Percentiles rank a stretch among this genome's conserved stretches.
Evolutionary conservation across 2,797 vertebrate genomes (phyloP).

Genomic region (Okamejei kenojei): DNA sequence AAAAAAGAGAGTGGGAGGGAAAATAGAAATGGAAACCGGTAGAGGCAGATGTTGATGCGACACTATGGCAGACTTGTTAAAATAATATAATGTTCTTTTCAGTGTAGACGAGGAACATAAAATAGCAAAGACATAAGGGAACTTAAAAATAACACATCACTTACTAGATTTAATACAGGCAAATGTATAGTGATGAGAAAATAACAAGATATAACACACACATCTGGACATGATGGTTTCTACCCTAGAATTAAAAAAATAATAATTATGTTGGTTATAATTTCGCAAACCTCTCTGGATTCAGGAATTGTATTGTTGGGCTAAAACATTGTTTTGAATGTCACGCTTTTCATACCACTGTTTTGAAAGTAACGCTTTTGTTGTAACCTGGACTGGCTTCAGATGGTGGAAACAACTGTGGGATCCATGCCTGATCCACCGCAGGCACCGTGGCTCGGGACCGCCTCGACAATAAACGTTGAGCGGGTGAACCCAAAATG

Average conservation of each 20-base stretch:
- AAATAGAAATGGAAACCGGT: neutral
- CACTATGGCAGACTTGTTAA: neutral
- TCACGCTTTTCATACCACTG: no score
- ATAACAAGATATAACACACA: neutral
- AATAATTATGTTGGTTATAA: neutral
- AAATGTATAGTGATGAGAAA: neutral
- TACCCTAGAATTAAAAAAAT: neutral
- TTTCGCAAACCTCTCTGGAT: neutral
- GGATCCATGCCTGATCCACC: no score
- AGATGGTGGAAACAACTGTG: no score
- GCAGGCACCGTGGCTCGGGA: no score
- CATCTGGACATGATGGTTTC: neutral
- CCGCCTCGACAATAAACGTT: no score
- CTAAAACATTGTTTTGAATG: neutral
- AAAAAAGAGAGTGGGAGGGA: neutral
- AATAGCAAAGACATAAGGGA: neutral
- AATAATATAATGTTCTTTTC: neutral
- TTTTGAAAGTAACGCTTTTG: no score
- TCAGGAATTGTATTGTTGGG: neutral
- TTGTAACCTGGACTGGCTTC: no score
- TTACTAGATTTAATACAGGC: neutral
- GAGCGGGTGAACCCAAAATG: no score
- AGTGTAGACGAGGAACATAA: neutral
- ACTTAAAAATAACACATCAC: neutral
- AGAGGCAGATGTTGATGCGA: neutral